Percentiles rank a stretch among this genome's conserved stretches.
Evolutionary conservation across 1,140 invertebrate species (phyloP).

Genomic region (Hyposmocoma kahamanoa): DNA sequence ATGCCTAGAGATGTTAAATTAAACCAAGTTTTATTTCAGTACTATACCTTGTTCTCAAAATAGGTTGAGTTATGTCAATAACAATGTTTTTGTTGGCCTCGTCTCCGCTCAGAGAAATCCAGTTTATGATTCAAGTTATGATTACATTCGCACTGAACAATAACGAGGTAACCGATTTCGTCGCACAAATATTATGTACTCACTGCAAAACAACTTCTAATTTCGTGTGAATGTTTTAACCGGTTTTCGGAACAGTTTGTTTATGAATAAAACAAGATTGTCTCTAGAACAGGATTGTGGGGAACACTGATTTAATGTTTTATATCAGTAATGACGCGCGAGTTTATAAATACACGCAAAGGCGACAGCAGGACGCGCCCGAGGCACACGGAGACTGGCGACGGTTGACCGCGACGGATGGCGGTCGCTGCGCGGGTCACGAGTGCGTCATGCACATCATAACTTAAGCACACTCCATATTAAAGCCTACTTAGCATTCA

Average conservation of each 20-base stretch:
- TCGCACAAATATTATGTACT: background rate
- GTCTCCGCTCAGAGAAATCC: no score
- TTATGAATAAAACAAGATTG: background rate
- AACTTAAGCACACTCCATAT: conserved; percentile 24
- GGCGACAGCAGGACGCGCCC: conserved; percentile 58
- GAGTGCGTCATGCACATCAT: conserved; percentile 59
- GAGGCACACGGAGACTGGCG: conserved; percentile 37
- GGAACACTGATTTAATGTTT: conserved; percentile 9
- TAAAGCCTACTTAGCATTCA: conserved; percentile 10
- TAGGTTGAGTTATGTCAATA: no score
- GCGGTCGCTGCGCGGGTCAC: conserved; percentile 39
- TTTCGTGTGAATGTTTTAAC: no score
- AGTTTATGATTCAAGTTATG: no score
- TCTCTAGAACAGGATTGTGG: background rate
- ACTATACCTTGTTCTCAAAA: no score
- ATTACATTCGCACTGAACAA: no score
- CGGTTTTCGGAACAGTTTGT: no score
- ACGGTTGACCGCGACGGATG: conserved; percentile 43
- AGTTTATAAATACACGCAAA: conserved; percentile 57
- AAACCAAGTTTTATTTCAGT: no score
- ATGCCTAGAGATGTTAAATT: no score
- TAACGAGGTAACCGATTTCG: background rate
- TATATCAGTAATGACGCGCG: conserved; percentile 46
- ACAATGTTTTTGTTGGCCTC: no score
- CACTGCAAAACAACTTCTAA: no score